These are phyloP conservation scores for Monoplex corrugatus DNA, from an alignment of 2,888 invertebrate genomes.

Conservation along the genomic window DNA sequence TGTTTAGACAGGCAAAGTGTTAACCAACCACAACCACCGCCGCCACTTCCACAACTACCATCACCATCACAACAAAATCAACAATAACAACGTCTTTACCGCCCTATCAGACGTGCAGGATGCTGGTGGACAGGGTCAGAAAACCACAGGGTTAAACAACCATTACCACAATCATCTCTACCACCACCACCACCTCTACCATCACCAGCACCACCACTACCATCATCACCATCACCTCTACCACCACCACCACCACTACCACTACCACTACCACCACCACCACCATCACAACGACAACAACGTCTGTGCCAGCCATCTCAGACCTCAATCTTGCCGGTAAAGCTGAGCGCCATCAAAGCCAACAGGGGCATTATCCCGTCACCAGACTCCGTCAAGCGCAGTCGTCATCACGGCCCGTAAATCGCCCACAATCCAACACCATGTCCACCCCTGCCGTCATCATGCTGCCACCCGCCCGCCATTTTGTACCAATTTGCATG, in stretches of 20 bases:
- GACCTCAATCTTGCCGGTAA: background rate
- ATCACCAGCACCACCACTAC: background rate
- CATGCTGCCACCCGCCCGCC: background rate
- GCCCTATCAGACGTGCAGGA: too few species aligned
- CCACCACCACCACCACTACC: background rate
- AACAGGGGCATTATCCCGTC: background rate
- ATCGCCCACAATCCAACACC: background rate
- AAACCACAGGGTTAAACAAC: background rate
- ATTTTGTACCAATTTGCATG: slow-evolving; percentile 45
- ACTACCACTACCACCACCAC: background rate
- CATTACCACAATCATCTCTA: background rate
- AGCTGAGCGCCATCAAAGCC: background rate
- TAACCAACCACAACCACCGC: slow-evolving; percentile 1
- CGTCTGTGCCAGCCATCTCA: background rate
- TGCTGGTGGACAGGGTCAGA: background rate
- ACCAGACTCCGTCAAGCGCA: background rate
- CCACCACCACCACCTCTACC: background rate
- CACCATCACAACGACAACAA: background rate
- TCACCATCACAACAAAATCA: background rate
- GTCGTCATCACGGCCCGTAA: background rate
- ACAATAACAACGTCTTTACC: too few species aligned
- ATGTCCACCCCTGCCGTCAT: background rate
- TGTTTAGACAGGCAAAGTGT: background rate
- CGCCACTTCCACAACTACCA: background rate
- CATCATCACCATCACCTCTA: background rate